Conservation (phyloP, 2,113 vertebrate species). For the Chlorodrepanis virens region DNA sequence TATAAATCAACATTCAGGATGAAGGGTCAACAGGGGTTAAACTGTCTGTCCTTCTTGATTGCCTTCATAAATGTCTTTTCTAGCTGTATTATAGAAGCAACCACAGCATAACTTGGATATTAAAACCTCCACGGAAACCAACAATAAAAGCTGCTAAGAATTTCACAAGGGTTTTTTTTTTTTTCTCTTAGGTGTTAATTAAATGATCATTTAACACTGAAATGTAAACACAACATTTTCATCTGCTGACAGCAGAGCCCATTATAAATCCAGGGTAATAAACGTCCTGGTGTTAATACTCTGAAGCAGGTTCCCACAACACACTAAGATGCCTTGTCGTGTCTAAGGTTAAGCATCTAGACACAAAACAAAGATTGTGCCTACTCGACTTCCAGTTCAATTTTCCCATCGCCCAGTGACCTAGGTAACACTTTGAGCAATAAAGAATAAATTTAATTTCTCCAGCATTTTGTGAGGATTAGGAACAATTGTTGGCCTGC, state of each 20-base stretch:
- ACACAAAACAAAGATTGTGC: slow-evolving; percentile 85
- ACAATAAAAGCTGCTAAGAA: slow-evolving; percentile 77
- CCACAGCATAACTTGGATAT: slow-evolving; percentile 72
- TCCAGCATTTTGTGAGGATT: slow-evolving; percentile 89
- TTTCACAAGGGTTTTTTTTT: slow-evolving; percentile 68
- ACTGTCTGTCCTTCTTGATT: slow-evolving; percentile 71
- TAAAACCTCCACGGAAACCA: slow-evolving; percentile 79
- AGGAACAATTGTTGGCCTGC: slow-evolving; percentile 82
- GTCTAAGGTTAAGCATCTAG: slow-evolving; percentile 88
- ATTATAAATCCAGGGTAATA: slow-evolving; percentile 81
- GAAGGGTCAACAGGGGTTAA: slow-evolving; percentile 75
- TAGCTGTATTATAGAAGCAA: slow-evolving; percentile 65
- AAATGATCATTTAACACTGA: slow-evolving; percentile 86
- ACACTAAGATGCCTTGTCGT: slow-evolving; percentile 77
- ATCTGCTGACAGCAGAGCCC: slow-evolving; percentile 78
- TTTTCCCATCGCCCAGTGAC: slow-evolving; percentile 88
- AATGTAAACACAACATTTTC: slow-evolving; percentile 82
- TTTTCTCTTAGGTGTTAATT: slow-evolving; percentile 80
- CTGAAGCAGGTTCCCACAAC: slow-evolving; percentile 81
- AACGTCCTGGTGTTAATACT: slow-evolving; percentile 77
- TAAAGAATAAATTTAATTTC: slow-evolving; percentile 92
- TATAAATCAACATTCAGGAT: slow-evolving; percentile 67
- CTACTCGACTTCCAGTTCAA: slow-evolving; percentile 81
- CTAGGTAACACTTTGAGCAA: slow-evolving; percentile 86
- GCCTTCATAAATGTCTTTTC: slow-evolving; percentile 75